A percentile compares a stretch with the other conserved stretches of the same genome.
Conservation (phyloP, 1,140 invertebrate genomes). For the Arion vulgaris region DNA sequence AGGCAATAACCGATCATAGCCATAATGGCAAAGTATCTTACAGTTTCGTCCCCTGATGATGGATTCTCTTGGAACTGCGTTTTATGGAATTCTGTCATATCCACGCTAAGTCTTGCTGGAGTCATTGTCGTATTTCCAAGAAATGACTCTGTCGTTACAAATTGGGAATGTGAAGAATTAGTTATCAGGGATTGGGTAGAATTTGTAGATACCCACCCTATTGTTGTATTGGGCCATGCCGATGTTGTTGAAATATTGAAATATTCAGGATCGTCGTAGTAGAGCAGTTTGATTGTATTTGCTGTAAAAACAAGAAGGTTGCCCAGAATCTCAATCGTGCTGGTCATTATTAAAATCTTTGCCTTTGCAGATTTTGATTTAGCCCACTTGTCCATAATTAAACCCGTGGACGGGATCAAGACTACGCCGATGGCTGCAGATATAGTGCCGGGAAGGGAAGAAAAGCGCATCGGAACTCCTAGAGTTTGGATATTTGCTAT, state of each 20-base stretch:
- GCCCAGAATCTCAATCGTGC: not conserved
- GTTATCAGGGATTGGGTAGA: not conserved
- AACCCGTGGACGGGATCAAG: conserved; percentile 34
- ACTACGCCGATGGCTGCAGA: conserved; percentile 33
- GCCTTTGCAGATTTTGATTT: conserved; percentile 25
- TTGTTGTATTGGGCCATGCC: not conserved
- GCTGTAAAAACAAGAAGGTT: conserved; percentile 1
- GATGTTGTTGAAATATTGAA: not conserved
- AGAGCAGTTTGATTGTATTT: not conserved
- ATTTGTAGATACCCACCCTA: not conserved
- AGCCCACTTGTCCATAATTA: conserved; percentile 36
- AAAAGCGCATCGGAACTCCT: conserved; percentile 2
- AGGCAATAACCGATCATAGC: conserved; percentile 25
- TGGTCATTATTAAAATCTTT: not conserved
- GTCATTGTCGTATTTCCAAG: not conserved
- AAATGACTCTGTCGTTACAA: not conserved
- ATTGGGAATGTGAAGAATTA: too few relatives aligned
- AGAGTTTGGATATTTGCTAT: conserved; percentile 34
- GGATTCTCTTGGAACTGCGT: not conserved
- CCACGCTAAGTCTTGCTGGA: not conserved
- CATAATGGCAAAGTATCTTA: not conserved
- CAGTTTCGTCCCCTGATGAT: not conserved
- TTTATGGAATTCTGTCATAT: not conserved
- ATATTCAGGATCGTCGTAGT: not conserved
- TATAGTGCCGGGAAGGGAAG: conserved; percentile 36